Conservation (phyloP, 2,888 invertebrate genomes). For the Hydrotaea diabolus region DNA sequence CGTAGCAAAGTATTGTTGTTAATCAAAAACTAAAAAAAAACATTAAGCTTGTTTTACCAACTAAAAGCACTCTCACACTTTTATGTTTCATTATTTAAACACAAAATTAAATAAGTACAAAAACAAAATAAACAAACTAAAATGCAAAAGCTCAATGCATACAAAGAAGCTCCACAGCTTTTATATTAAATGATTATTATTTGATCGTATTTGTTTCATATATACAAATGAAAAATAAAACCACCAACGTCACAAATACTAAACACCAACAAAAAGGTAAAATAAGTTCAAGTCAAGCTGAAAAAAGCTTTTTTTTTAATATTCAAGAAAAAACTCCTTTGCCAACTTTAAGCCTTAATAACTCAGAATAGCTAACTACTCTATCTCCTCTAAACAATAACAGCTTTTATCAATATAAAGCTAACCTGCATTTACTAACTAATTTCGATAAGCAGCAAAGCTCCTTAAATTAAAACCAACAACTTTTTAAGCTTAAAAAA, state of each 20-base stretch:
- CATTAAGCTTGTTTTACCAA: constrained; percentile 56
- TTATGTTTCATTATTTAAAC: constrained; percentile 56
- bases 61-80: constrained; percentile 35
- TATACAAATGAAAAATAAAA: constrained; percentile 60
- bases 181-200: constrained; percentile 80
- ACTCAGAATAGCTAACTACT: not conserved
- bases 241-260: constrained; percentile 22
- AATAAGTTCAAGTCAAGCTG: constrained; percentile 32
- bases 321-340: constrained; percentile 17
- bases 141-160: not conserved
- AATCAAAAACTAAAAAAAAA: not conserved
- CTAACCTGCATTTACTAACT: not conserved
- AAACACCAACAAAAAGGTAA: constrained; percentile 55
- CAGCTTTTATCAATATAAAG: not conserved
- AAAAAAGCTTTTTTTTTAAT: not conserved
- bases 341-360: not conserved
- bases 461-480: not conserved
- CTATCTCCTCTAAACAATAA: not conserved
- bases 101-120: constrained; percentile 51
- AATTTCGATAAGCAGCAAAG: not conserved
- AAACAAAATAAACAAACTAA: constrained; percentile 48
- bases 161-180: constrained; percentile 54
- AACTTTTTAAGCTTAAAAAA: constrained; percentile 8
- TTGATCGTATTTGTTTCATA: constrained; percentile 81
- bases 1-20: constrained; percentile 38